Percentiles rank a stretch among this genome's conserved stretches.
phyloP scores from a whole-genome alignment of 2,888 invertebrate genomes.

The Esperia sulphurella region DNA sequence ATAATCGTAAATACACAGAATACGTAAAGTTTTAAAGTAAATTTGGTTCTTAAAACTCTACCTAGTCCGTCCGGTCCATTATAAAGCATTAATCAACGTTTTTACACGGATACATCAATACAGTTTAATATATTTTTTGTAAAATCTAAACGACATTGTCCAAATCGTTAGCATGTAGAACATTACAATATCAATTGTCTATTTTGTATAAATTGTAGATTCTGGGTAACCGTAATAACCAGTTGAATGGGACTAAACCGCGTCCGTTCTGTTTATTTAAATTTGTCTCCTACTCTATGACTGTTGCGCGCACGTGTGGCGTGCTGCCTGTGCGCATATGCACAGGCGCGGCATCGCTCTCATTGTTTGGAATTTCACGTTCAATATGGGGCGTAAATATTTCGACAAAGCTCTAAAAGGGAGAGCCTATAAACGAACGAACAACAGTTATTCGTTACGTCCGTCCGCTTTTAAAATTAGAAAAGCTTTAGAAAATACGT shows the following conservation, averaged over 20 bases:
- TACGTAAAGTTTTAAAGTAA: too few species aligned
- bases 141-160: too few species aligned
- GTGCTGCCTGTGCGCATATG: conserved; percentile 24
- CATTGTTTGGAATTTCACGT: conserved; percentile 74
- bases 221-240: conserved; percentile 7
- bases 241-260: conserved; percentile 8
- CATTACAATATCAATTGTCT: neutral
- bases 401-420: conserved; percentile 72
- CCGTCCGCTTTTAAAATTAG: neutral
- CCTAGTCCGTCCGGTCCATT: too few species aligned
- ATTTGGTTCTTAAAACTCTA: too few species aligned
- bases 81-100: too few species aligned
- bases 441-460: conserved; percentile 43
- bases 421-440: conserved; percentile 50
- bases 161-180: too few species aligned
- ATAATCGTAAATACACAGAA: too few species aligned
- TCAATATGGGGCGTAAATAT: conserved; percentile 75
- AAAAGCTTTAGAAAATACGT: neutral
- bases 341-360: conserved; percentile 40
- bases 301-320: conserved; percentile 58
- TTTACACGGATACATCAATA: too few species aligned
- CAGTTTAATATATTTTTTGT: too few species aligned
- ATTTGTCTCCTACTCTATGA: conserved; percentile 39
- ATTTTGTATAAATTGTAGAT: conserved; percentile 1
- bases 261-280: conserved; percentile 51